Evolutionary conservation across 1,140 invertebrate genomes (phyloP).

Genomic region (Globodera ellingtonae): DNA sequence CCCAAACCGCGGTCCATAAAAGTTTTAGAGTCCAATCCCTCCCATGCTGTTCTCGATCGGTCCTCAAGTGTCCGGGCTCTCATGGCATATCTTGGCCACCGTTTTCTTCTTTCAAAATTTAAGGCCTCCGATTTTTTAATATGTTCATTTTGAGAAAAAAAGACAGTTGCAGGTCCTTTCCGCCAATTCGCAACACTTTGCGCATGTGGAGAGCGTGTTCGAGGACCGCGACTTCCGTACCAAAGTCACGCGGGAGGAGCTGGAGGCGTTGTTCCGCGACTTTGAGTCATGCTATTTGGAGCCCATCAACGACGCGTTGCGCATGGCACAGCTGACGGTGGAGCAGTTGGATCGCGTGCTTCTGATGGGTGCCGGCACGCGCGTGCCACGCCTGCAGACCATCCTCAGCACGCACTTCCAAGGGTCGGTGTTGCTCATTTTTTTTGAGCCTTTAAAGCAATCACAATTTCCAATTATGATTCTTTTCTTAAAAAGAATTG

Average conservation of each 20-base stretch:
- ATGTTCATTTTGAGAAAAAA: neutral
- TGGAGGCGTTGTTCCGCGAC: constrained; percentile 83
- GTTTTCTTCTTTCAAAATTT: too few species aligned
- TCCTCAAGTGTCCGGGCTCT: too few species aligned
- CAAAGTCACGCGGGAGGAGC: constrained; percentile 79
- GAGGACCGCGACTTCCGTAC: constrained; percentile 91
- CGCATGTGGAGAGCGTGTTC: constrained; percentile 83
- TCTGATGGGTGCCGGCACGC: constrained; percentile 87
- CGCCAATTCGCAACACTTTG: constrained; percentile 56
- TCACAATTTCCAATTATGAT: too few species aligned
- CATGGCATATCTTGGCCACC: too few species aligned
- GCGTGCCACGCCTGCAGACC: constrained; percentile 88
- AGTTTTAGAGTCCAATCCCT: too few species aligned
- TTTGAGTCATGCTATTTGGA: constrained; percentile 78
- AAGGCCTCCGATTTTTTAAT: neutral
- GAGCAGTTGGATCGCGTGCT: constrained; percentile 74
- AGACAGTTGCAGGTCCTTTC: constrained; percentile 54
- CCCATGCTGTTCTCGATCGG: too few species aligned
- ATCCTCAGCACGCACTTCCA: constrained; percentile 70
- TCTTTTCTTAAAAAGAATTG: too few species aligned
- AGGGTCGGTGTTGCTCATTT: neutral
- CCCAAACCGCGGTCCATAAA: neutral
- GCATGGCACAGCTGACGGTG: constrained; percentile 75
- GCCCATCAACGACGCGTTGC: constrained; percentile 82
- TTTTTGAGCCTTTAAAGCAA: too few species aligned